Base-by-base conservation (phyloP, 92 coral and sea anemone species). In the Epizoanthus scotinus region DNA sequence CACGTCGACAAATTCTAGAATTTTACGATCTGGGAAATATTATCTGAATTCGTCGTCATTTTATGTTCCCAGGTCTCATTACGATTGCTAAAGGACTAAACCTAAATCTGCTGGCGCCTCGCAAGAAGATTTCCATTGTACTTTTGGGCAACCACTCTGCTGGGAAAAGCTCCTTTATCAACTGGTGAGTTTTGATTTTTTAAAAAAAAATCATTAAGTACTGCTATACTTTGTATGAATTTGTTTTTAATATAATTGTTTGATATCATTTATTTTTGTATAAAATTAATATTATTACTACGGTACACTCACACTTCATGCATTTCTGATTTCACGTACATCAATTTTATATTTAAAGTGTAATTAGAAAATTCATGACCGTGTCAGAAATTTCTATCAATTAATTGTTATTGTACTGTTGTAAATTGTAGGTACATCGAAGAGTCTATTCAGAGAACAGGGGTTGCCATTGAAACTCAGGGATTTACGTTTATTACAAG, bases 381-480 rank as follows among this genome's bases (percentile, higher is more conserved):
- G 12, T 44, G 6, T 44, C 50, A 8, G 12, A 17, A 9, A 78
- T 54, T 58, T 22, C 36, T 17, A 27, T 61, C 15, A 61, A 61
- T 27, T 17, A 61, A 9, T 61, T 10, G n/a, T 21, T 17, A 61
- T 21, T 9, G 15, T 20, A 42, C 7, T 71, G 62, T 38, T 68
- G 36, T 25, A 49, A 19, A 15, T 18, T 58, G 54, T 70, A 96
- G 99, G 99, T 96, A 96, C 65, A 90, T 96, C 8, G 99, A 96
- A 79, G 99, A 96, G 74, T 94, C 90, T 47, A 91, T 96, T 24
- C 99, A 96, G 83, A 96, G 89, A 83, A 96, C 99, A 34, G 99
- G 99, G 13, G 99, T 96, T 81, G 99, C 99, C 27, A 93, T 96
- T 38, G 99, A 96, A 81, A 96, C 99, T 36, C 99, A 96, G 66